Conservation (phyloP, 2,888 invertebrate genomes). For the Cecidostiba fungosa region DNA sequence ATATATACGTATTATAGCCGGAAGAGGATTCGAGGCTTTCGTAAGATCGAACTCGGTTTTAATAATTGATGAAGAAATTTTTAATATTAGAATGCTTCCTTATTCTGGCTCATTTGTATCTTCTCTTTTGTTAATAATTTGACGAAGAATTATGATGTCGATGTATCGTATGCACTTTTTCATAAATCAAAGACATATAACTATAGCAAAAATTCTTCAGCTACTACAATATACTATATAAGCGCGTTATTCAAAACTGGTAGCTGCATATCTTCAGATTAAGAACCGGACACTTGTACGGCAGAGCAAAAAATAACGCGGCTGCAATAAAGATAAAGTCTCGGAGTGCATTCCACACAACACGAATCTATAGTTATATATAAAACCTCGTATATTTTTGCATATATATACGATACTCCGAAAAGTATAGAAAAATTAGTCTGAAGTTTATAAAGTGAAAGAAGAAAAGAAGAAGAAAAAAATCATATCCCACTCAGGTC, state of each 20-base stretch:
- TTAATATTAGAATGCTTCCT: neutral
- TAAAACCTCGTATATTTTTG: too few species aligned
- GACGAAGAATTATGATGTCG: too few species aligned
- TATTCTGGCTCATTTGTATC: too few species aligned
- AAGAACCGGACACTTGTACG: neutral
- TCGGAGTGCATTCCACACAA: neutral
- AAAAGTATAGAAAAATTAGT: too few species aligned
- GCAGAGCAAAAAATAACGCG: neutral
- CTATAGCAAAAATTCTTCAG: neutral
- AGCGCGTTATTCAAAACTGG: neutral
- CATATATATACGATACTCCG: too few species aligned
- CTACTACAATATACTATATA: neutral
- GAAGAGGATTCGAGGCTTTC: neutral
- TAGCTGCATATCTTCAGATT: slow-evolving; percentile 2
- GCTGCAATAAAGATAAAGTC: neutral
- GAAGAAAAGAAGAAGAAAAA: neutral
- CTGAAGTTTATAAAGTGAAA: neutral
- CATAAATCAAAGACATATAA: neutral
- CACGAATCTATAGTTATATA: too few species aligned
- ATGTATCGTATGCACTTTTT: neutral
- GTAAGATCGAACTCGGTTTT: neutral
- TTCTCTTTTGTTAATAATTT: neutral
- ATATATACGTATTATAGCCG: neutral
- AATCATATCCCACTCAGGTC: neutral
- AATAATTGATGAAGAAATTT: neutral